Conservation (phyloP, 2,797 vertebrate genomes). For the Capromys pilorides region DNA sequence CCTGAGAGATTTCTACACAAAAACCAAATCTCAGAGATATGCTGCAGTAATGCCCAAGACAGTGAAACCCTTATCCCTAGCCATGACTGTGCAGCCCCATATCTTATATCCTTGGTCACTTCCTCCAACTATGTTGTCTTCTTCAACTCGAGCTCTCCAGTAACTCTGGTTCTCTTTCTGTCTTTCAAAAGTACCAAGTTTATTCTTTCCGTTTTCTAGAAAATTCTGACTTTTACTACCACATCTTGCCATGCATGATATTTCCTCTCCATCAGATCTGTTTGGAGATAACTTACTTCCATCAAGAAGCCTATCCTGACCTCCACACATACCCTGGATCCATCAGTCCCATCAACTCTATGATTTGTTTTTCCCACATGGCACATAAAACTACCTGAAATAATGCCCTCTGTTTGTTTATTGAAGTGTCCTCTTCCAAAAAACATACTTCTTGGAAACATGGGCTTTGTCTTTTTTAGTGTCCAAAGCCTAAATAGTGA, state of each 20-base stretch:
- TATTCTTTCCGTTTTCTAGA: neutral
- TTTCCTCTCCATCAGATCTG: neutral
- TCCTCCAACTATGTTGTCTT: neutral
- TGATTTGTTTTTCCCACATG: neutral
- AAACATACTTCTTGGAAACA: neutral
- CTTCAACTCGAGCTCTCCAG: neutral
- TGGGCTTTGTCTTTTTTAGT: neutral
- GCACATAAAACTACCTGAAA: neutral
- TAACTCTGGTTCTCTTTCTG: neutral
- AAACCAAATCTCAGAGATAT: neutral
- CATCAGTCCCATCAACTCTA: neutral
- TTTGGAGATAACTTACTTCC: neutral
- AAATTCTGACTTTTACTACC: neutral
- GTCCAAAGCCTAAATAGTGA: neutral
- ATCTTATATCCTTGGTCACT: neutral
- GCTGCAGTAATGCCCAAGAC: neutral
- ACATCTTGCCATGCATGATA: neutral
- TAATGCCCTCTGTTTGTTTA: neutral
- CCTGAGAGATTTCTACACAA: neutral
- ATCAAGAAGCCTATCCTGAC: neutral
- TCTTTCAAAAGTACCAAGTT: too few relatives aligned
- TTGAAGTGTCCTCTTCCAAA: neutral
- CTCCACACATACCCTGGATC: neutral
- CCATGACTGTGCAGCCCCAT: neutral
- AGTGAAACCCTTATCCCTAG: neutral